Evolutionary conservation across 1,140 invertebrate genomes (phyloP).

Genomic region (Heliothis subflexa): DNA sequence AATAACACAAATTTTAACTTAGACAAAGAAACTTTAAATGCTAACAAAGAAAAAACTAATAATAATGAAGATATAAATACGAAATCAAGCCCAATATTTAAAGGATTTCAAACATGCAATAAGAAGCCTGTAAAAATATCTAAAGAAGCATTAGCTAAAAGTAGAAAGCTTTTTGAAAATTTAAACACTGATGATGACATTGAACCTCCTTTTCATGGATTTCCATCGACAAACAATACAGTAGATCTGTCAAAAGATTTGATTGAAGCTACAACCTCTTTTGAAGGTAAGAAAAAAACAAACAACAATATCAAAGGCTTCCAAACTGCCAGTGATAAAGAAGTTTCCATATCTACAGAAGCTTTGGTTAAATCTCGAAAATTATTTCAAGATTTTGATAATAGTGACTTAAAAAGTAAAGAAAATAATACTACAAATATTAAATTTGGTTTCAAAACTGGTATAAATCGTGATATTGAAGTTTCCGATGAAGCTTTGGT

Average conservation of each 20-base stretch:
- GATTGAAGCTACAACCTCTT: neutral
- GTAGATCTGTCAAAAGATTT: conserved; percentile 38
- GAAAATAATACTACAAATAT: neutral
- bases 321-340: conserved; percentile 63
- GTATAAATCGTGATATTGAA: neutral
- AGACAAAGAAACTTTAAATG: neutral
- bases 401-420: neutral
- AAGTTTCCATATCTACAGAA: conserved; percentile 59
- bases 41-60: neutral
- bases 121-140: conserved; percentile 25
- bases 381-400: conserved; percentile 53
- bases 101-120: conserved; percentile 22
- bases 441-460: conserved; percentile 5
- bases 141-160: conserved; percentile 5
- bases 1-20: neutral
- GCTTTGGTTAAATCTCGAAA: conserved; percentile 56
- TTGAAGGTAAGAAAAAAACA: neutral
- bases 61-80: neutral
- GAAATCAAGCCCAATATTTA: conserved; percentile 11
- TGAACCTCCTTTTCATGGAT: conserved; percentile 18
- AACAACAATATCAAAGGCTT: conserved; percentile 51
- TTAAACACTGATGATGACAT: neutral
- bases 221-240: conserved; percentile 60
- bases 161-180: conserved; percentile 8
- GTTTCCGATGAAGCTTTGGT: neutral